These are phyloP conservation scores for Drosophila demipolita DNA, from an alignment of 2,888 invertebrate genomes.

Conservation along the genomic window DNA sequence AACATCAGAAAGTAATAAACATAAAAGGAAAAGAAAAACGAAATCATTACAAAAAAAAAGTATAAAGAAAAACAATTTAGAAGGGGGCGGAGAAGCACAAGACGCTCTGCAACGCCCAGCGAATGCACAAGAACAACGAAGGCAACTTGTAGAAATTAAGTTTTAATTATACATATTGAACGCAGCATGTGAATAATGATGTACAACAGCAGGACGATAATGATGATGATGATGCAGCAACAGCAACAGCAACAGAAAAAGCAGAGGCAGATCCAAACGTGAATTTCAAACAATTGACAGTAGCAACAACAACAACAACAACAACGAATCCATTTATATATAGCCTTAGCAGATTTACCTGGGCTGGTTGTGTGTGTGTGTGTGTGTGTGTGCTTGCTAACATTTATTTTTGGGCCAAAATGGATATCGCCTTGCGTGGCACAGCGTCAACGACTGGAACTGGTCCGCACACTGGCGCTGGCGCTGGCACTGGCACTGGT, in stretches of 20 bases:
- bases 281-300: slow-evolving; percentile 25
- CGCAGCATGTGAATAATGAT: slow-evolving; percentile 14
- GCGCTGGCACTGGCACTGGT: slow-evolving; percentile 57
- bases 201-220: background rate
- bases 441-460: slow-evolving; percentile 53
- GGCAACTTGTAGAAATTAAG: slow-evolving; percentile 53
- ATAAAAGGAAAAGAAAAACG: slow-evolving; percentile 8
- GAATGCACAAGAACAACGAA: slow-evolving; percentile 60
- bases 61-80: slow-evolving; percentile 4
- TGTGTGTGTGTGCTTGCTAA: slow-evolving; percentile 51
- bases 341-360: slow-evolving; percentile 45
- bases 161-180: slow-evolving; percentile 70
- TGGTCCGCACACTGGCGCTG: slow-evolving; percentile 53
- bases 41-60: background rate
- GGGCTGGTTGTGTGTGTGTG: slow-evolving; percentile 24
- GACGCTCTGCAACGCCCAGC: slow-evolving; percentile 30
- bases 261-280: slow-evolving; percentile 23
- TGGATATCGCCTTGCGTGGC: slow-evolving; percentile 76
- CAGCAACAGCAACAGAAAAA: slow-evolving; percentile 25
- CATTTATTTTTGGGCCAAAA: slow-evolving; percentile 70
- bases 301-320: slow-evolving; percentile 25
- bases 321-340: slow-evolving; percentile 53
- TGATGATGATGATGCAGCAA: slow-evolving; percentile 15
- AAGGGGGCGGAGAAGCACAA: background rate
- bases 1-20: slow-evolving; percentile 18